phyloP scores from a whole-genome alignment of 1,140 invertebrate genomes.

The Scaptomyza graminum region DNA sequence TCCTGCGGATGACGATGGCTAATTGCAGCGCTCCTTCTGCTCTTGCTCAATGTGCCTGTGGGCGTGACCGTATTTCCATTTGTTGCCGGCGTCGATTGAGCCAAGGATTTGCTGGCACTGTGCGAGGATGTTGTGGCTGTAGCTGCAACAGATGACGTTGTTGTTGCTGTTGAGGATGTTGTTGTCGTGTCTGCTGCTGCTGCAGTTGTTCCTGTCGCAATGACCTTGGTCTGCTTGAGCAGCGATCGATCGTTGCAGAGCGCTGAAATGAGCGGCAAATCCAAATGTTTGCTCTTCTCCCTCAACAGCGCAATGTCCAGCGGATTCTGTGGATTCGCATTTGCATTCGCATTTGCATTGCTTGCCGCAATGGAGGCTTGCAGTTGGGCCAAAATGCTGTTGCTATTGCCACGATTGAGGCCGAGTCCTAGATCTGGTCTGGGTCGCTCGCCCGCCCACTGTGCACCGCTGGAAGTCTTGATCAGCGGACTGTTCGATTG shows the following conservation, averaged over 20 bases:
- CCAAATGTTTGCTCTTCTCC: conserved; percentile 93
- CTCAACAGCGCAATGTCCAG: conserved; percentile 92
- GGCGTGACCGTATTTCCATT: conserved; percentile 69
- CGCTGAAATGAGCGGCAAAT: conserved; percentile 94
- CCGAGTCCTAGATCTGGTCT: conserved; percentile 54
- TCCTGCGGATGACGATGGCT: conserved; percentile 86
- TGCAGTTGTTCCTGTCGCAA: conserved; percentile 85
- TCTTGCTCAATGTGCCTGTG: conserved; percentile 85
- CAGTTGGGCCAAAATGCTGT: conserved; percentile 75
- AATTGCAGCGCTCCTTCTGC: conserved; percentile 85
- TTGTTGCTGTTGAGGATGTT: conserved; percentile 1
- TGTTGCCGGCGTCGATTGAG: neutral
- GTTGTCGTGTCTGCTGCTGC: conserved; percentile 10
- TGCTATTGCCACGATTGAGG: conserved; percentile 56
- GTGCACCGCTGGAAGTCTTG: conserved; percentile 77
- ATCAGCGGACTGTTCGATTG: conserved; percentile 69
- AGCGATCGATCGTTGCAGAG: conserved; percentile 94
- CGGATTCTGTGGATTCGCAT: conserved; percentile 48
- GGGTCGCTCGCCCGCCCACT: conserved; percentile 78
- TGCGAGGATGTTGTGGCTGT: neutral
- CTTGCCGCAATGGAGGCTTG: conserved; percentile 67
- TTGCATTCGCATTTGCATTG: conserved; percentile 34
- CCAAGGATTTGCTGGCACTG: conserved; percentile 39
- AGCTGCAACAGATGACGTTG: conserved; percentile 24
- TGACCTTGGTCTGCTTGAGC: conserved; percentile 93